Evolutionary conservation across 2,113 vertebrate species (phyloP).

Genomic region (Otis tarda): DNA sequence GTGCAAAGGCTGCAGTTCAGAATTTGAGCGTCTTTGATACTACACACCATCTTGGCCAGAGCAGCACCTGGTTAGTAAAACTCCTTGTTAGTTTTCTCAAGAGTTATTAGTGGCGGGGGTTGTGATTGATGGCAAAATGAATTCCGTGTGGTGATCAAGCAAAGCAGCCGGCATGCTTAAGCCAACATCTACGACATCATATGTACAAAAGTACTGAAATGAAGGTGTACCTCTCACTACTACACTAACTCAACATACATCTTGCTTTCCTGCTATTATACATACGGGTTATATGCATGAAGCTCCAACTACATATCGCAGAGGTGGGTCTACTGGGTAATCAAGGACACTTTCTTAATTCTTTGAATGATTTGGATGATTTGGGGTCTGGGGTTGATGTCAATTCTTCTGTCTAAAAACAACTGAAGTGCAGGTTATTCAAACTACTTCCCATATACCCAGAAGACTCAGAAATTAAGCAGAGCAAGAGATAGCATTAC

Average conservation of each 20-base stretch:
- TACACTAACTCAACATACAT: not conserved
- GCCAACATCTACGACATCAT: not conserved
- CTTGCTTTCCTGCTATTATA: not conserved
- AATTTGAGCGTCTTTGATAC: not conserved
- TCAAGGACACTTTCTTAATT: not conserved
- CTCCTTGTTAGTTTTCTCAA: not conserved
- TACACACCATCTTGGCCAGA: not conserved
- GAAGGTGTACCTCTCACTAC: not conserved
- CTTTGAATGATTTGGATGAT: not conserved
- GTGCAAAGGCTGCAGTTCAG: not conserved
- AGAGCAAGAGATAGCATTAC: not conserved
- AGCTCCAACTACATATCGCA: rapidly evolving
- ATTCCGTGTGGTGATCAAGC: not conserved
- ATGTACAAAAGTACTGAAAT: not conserved
- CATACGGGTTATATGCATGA: not conserved
- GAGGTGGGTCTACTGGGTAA: not conserved
- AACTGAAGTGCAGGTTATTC: not conserved
- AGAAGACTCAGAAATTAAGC: not conserved
- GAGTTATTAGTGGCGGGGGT: not conserved
- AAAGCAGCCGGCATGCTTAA: not conserved
- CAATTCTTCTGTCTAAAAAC: not conserved
- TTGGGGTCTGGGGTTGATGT: not conserved
- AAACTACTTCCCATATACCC: not conserved
- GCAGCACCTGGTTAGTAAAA: not conserved
- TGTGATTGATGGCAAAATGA: not conserved